phyloP scores from a whole-genome alignment of 2,113 vertebrate species.

The Petrocephalus microphthalmus region DNA sequence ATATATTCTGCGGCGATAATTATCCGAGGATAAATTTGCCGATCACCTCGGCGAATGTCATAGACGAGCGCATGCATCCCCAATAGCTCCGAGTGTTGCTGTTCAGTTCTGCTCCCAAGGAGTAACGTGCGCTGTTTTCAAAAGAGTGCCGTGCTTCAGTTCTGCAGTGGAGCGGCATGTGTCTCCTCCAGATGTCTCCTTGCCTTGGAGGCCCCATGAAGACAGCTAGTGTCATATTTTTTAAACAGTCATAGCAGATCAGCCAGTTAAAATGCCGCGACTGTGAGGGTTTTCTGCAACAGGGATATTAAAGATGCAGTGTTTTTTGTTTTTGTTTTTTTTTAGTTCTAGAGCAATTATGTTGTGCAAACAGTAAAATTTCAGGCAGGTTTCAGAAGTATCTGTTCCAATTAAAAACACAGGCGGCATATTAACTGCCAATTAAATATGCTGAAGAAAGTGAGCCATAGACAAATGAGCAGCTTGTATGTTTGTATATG shows the following conservation, averaged over 20 bases:
- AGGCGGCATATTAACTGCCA: conserved; percentile 15
- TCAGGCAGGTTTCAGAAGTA: conserved; percentile 17
- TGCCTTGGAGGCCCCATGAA: conserved; percentile 8
- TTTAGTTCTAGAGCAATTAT: background rate
- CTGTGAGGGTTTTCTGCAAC: background rate
- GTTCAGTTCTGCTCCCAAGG: background rate
- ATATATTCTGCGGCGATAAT: background rate
- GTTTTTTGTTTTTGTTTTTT: background rate
- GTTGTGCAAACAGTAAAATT: background rate
- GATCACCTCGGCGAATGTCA: background rate
- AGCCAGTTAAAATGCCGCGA: background rate
- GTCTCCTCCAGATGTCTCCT: background rate
- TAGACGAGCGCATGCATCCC: background rate
- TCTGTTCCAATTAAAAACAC: conserved; percentile 21
- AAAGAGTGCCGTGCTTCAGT: background rate
- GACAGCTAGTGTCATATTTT: background rate
- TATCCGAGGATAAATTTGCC: background rate
- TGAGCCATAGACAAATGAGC: conserved; percentile 2
- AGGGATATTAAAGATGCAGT: background rate
- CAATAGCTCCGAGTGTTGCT: background rate
- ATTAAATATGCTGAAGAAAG: conserved; percentile 2
- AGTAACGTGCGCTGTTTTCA: conserved; percentile 7
- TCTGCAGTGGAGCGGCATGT: background rate
- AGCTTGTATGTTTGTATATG: background rate
- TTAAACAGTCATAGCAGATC: background rate